Base-by-base conservation (phyloP, 2,888 invertebrate species). In the Acleris emargana region DNA sequence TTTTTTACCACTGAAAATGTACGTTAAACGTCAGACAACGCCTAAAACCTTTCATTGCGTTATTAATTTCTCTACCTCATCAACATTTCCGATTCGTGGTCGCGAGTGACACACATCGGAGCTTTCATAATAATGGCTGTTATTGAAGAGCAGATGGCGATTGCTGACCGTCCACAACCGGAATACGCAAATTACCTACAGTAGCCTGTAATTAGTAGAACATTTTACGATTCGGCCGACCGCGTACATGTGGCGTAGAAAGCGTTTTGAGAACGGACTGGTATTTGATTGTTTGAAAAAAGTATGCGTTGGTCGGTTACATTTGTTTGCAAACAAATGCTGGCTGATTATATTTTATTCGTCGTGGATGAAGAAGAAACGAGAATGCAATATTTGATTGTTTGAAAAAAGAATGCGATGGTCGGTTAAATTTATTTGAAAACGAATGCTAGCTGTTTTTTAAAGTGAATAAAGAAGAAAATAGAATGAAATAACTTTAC, bases 141-240 rank as follows among this genome's bases (percentile, higher is more conserved):
- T 81, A 80, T 83, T 73, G 73, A 67, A 68, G 69, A 75, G 74
- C 87, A 87, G 78, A 86, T 87, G 87, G 82, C 81, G 77, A 80
- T 70, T 69, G 76, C 71, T 78, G 79, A 77, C 76, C 79, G 77
- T 74, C 76, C 74, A 62, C 60, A 68, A 79, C 85, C 82, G 86
- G 88, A 87, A 87, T 82, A 82, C 77, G 84, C 76, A 83, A 85
- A 88, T 87, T 85, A 86, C 78, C 67, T 71, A 69, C 74, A 58
- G 76, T 74, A 76, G 68, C 69, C 61, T 81, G 72, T 82, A 86
- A 88, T 88, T 88, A 86, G 77, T 69, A 67, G 74, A 73, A 74
- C 78, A 80, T 82, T 86, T 86, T 77, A 81, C 69, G 80, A 84
- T 77, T 78, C 81, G 81, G 69, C 79, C 82, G 79, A 83, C 82